These are phyloP conservation scores for Drosophila neutralis DNA, from an alignment of 2,888 invertebrate genomes.

Conservation along the genomic window DNA sequence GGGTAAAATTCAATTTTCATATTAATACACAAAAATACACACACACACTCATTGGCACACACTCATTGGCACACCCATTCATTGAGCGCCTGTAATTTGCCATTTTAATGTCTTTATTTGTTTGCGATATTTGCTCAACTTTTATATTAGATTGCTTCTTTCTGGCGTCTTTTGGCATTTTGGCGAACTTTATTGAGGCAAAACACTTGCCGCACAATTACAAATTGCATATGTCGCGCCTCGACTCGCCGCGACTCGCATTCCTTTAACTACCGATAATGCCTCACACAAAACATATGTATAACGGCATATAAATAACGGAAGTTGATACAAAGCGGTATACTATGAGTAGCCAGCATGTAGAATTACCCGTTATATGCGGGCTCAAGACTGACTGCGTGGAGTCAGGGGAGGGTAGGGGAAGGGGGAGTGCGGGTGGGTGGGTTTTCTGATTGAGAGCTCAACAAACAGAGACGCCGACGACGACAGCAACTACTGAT, in stretches of 20 bases:
- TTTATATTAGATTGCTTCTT: conserved; percentile 22
- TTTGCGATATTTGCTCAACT: conserved; percentile 12
- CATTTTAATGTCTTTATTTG: conserved; percentile 62
- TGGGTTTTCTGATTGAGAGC: conserved; percentile 44
- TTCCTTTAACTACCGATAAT: conserved; percentile 54
- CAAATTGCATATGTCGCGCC: conserved; percentile 36
- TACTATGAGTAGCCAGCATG: conserved; percentile 13
- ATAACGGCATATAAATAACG: conserved; percentile 29
- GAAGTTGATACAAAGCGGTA: conserved; percentile 63
- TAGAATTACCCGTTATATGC: conserved; percentile 47
- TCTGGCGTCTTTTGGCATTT: conserved; percentile 38
- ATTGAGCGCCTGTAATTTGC: conserved; percentile 53
- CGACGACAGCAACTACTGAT: conserved; percentile 3
- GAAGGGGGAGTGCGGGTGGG: conserved; percentile 8
- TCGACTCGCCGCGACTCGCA: conserved; percentile 19
- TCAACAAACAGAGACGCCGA: conserved; percentile 7
- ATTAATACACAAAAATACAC: conserved; percentile 37
- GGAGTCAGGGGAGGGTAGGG: background rate
- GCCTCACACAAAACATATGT: conserved; percentile 1
- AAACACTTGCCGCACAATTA: conserved; percentile 31
- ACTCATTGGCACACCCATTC: conserved; percentile 23
- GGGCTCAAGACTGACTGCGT: conserved; percentile 20
- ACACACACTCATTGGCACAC: conserved; percentile 2
- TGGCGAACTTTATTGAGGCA: conserved; percentile 22
- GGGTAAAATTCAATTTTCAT: conserved; percentile 70